Conservation (phyloP, 2,113 vertebrate species). For the Okapia johnstoni region DNA sequence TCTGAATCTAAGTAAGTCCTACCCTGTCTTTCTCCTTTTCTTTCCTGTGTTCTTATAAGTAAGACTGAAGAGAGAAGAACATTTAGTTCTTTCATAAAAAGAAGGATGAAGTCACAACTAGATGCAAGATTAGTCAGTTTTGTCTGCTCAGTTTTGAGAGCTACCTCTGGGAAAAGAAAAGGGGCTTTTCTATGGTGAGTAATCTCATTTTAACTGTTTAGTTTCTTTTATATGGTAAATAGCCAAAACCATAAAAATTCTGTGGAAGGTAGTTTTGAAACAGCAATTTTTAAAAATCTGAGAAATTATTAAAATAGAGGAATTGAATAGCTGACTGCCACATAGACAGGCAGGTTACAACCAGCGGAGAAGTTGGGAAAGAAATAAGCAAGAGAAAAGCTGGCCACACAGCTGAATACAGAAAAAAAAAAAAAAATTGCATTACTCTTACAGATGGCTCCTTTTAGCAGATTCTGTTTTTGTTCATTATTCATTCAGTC, state of each 20-base stretch:
- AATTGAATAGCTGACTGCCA: not conserved
- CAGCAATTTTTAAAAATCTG: not conserved
- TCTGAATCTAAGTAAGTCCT: conserved; percentile 55
- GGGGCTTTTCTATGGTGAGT: conserved; percentile 67
- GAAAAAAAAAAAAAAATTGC: not conserved
- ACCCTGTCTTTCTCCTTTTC: conserved; percentile 47
- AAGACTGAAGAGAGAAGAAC: conserved; percentile 73
- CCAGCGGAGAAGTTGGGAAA: not conserved
- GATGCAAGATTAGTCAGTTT: conserved; percentile 67
- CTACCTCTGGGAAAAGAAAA: conserved; percentile 70
- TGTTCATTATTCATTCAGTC: not conserved
- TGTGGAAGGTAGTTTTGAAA: not conserved
- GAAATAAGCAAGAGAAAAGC: not conserved
- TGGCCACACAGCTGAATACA: not conserved
- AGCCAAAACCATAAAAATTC: conserved; percentile 6
- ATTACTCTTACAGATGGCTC: not conserved
- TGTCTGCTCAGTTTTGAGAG: conserved; percentile 69
- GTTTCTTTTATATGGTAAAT: conserved; percentile 38
- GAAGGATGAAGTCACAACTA: conserved; percentile 60
- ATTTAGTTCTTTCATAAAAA: conserved; percentile 61
- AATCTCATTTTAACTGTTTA: conserved; percentile 43
- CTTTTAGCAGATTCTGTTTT: not conserved
- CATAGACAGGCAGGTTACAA: not conserved
- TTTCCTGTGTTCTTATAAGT: conserved; percentile 68
- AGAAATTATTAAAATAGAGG: conserved; percentile 51